Base-by-base conservation (phyloP, 2,888 invertebrate genomes). In the Seira musarum region DNA sequence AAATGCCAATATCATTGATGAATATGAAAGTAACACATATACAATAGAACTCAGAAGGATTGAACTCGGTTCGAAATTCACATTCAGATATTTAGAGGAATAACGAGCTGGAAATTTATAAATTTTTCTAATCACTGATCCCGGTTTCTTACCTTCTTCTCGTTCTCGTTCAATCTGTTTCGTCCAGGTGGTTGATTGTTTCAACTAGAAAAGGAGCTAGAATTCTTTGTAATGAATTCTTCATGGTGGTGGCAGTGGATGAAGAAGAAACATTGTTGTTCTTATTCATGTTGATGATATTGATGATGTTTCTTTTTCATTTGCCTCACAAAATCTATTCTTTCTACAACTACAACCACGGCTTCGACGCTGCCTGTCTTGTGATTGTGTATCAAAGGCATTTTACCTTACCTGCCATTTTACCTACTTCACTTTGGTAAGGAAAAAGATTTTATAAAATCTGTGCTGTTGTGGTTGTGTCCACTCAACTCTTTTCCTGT, bases 111-210 rank as follows among this genome's bases (percentile, higher is more conserved):
- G 30, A 30, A 30, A 30, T 2, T 2, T 30, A 30, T 30, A 30
- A 5, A 30, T 30, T 30, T 30, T 30, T 30, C 8, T 8, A 30
- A 30, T 30, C 30, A 8, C 30, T 30, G 30, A n/a, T n/a, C 30
- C 30, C 30, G 8, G 30, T 30, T 8, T 8, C 10, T 8, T 24
- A 57, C 25, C 53, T 30, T 30, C 30, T 72, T 67, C 21, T 71
- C 49, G 60, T 24, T 49, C 49, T 21, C 46, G 46, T 64, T 57
- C 17, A 71, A 19, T 57, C 63, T 46, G 30, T 8, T 61, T 72
- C 70, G 70, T 75, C 80, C 80, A 80, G 80, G 80, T 80, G 80
- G 30, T 8, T 80, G 75, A 80, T 80, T 80, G 75, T 80, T 80
- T 80, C 80, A 80, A 75, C 74, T 74, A 68, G 66, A 78, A 60